Percentiles rank a stretch among this genome's conserved stretches.
phyloP scores from a whole-genome alignment of 92 coral and sea anemone genomes.

The Isaurus tuberculatus region DNA sequence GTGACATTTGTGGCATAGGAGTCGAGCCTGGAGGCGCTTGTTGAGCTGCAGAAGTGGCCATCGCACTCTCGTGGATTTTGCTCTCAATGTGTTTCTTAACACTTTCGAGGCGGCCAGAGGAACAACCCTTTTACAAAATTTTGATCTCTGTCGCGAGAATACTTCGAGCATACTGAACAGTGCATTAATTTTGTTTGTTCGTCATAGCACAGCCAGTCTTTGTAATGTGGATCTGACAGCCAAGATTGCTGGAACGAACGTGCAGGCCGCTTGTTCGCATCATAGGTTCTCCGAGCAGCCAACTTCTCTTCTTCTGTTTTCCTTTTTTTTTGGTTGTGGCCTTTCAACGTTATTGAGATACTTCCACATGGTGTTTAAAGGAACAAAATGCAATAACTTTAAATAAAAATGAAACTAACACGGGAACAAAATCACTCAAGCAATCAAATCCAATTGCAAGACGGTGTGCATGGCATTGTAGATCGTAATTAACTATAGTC shows the following conservation, averaged over 20 bases:
- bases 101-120: neutral
- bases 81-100: conserved; percentile 16
- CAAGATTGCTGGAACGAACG: conserved; percentile 31
- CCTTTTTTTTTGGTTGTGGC: conserved; percentile 18
- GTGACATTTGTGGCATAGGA: neutral
- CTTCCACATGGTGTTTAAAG: conserved; percentile 18
- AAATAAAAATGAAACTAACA: neutral
- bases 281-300: conserved; percentile 22
- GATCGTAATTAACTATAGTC: neutral
- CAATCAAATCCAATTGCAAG: neutral
- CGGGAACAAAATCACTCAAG: neutral
- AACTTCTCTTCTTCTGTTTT: conserved; percentile 18
- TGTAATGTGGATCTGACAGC: conserved; percentile 30
- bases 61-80: neutral
- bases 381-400: neutral
- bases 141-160: neutral
- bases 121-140: conserved; percentile 15
- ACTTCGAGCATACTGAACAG: neutral
- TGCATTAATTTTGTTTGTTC: neutral
- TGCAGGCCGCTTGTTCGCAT: conserved; percentile 12
- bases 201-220: conserved; percentile 19
- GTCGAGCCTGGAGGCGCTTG: conserved; percentile 12
- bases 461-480: neutral
- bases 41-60: conserved; percentile 22
- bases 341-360: neutral